Base-by-base conservation (phyloP, 2,888 invertebrate species). In the Thelaira solivaga region DNA sequence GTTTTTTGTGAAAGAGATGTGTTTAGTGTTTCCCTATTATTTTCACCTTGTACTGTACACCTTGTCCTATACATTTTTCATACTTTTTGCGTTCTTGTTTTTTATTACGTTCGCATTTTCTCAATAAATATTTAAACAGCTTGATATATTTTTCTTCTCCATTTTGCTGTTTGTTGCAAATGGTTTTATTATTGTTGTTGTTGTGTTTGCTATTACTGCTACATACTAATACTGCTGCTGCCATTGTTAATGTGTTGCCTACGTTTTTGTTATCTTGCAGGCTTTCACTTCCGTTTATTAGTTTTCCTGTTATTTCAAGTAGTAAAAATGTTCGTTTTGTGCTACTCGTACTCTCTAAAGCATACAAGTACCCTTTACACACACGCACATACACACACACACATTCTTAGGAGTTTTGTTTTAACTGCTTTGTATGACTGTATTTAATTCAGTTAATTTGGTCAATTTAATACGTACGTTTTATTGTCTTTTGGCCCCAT, bases 251-350 rank as follows among this genome's bases (percentile, higher is more conserved):
- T 8, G 8, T 8, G 8, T 31, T 8, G 6, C 2, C 10, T 3
- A 7, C 20, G 11, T 22, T 22, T 45, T 61, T 61, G 22, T 45
- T 26, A 36, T 41, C 10, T 26, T 31, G 47, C 29, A 57, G 55
- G 8, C 10, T 43, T 72, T 64, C 22, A 26, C 53, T 51, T 51
- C 41, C 65, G 41, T 41, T 49, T 51, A 24, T 39, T 64, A 47
- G 26, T 49, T 36, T 39, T 36, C 22, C 18, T 8, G 24, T 22
- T 49, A 10, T 16, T 59, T n/a, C 4, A 26, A 29, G 7, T 41
- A 49, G 2, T 29, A 10, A 49, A 29, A 49, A 6, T 8, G 29
- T 18, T 49, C 6, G 13, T 24, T 47, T 7, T 43, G 11, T 43
- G 20, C 18, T 43, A 11, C 20, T 20, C 22, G 20, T n/a, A 11